Evolutionary conservation across 2,888 invertebrate species (phyloP).

Genomic region (Andrena bicolor): DNA sequence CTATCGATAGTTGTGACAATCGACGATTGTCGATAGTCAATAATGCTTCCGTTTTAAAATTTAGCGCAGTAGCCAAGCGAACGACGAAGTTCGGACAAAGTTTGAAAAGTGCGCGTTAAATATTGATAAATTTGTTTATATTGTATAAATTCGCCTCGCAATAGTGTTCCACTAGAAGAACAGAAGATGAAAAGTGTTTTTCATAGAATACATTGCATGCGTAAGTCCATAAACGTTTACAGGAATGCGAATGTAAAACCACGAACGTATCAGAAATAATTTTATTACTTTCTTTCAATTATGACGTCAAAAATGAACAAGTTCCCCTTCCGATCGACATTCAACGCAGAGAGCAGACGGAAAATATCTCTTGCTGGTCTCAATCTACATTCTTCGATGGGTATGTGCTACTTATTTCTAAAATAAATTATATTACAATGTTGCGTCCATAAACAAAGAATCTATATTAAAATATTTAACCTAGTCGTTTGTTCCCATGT

Average conservation of each 20-base stretch:
- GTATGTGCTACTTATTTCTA: constrained; percentile 1
- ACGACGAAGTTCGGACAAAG: background rate
- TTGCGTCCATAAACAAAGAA: background rate
- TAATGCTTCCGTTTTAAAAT: too few species aligned
- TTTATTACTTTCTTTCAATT: constrained; percentile 24
- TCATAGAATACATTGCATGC: too few species aligned
- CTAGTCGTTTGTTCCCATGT: background rate
- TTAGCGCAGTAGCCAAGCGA: background rate
- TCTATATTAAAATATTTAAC: constrained; percentile 21
- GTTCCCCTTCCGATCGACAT: background rate
- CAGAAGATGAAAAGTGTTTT: background rate
- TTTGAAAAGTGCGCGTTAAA: background rate
- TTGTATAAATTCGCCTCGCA: background rate
- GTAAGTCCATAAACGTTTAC: background rate
- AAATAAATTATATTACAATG: constrained; percentile 26
- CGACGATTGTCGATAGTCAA: too few species aligned
- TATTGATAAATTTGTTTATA: constrained; percentile 1
- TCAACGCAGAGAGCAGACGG: background rate
- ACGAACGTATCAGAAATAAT: constrained; percentile 33
- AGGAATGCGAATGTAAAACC: background rate
- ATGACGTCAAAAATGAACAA: background rate
- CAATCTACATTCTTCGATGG: background rate
- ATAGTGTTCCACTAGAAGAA: background rate
- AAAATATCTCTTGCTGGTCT: background rate
- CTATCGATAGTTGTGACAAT: too few species aligned